Evolutionary conservation across 2,797 vertebrate genomes (phyloP).

Genomic region (Euphonia xanthogaster): DNA sequence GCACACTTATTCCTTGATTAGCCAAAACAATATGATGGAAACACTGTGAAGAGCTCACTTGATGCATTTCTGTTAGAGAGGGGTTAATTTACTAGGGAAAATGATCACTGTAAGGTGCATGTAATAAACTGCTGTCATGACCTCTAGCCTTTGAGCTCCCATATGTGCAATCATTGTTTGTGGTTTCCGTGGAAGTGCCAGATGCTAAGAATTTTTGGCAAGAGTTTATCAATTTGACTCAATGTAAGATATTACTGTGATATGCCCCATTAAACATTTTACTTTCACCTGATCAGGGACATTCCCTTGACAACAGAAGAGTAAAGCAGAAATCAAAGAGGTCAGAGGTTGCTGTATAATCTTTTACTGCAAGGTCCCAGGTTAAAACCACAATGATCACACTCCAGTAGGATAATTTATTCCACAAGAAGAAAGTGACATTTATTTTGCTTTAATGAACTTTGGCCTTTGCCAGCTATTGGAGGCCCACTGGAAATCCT

Average conservation of each 20-base stretch:
- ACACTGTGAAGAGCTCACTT: neutral
- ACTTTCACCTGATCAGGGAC: constrained; percentile 41
- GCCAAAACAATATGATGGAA: constrained; percentile 25
- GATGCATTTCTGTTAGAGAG: constrained; percentile 6
- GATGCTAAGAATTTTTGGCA: constrained; percentile 60
- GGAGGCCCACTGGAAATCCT: neutral
- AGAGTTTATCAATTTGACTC: constrained; percentile 52
- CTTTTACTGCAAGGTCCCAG: constrained; percentile 65
- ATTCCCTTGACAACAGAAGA: constrained; percentile 53
- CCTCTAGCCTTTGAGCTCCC: constrained; percentile 65
- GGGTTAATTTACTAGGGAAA: constrained; percentile 52
- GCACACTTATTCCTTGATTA: neutral
- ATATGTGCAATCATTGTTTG: constrained; percentile 54
- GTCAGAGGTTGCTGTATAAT: constrained; percentile 68
- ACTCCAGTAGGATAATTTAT: constrained; percentile 52
- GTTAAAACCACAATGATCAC: constrained; percentile 74
- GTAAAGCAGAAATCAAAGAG: constrained; percentile 64
- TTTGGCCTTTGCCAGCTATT: constrained; percentile 51
- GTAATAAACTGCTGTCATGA: constrained; percentile 74
- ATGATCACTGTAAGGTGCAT: constrained; percentile 65
- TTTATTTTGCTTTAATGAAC: constrained; percentile 67
- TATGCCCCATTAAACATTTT: constrained; percentile 56
- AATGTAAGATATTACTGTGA: constrained; percentile 47
- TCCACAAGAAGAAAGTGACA: constrained; percentile 46
- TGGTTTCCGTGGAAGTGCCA: constrained; percentile 38